A percentile compares a stretch with the other conserved stretches of the same genome.
Conservation (phyloP, 2,113 vertebrate genomes). For the Chionomys nivalis region DNA sequence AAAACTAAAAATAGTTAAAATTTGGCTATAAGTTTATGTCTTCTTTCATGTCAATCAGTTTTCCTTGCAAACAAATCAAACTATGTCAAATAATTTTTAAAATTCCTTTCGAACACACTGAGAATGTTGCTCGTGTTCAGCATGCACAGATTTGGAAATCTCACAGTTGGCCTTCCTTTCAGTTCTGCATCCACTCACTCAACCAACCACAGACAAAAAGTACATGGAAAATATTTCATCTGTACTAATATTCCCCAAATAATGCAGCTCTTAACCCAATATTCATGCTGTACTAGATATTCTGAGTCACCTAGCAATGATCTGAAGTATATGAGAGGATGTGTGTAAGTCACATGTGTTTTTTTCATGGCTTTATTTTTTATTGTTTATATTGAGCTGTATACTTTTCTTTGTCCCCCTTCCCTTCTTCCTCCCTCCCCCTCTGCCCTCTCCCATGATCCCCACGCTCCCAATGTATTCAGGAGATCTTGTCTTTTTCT, state of each 20-base stretch:
- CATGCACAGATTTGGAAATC: background rate
- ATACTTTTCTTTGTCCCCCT: too few species aligned
- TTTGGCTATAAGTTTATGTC: background rate
- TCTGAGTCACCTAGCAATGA: background rate
- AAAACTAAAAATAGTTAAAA: constrained; percentile 7
- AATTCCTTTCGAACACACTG: background rate
- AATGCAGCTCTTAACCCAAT: background rate
- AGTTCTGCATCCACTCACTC: background rate
- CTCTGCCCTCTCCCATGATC: too few species aligned
- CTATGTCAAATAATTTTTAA: background rate
- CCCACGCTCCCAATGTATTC: too few species aligned
- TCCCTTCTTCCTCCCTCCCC: too few species aligned
- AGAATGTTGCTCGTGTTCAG: background rate
- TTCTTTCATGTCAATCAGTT: background rate
- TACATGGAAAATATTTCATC: background rate
- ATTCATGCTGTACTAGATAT: background rate
- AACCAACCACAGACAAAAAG: background rate
- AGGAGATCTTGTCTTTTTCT: too few species aligned
- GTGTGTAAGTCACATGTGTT: background rate
- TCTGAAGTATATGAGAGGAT: too few species aligned
- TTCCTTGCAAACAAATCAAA: constrained; percentile 18
- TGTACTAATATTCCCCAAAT: background rate
- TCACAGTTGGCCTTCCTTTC: background rate
- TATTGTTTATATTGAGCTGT: too few species aligned
- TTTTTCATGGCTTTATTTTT: too few species aligned